Percentiles rank a stretch among this genome's conserved stretches.
These are phyloP conservation scores for Grantiella picta DNA, from an alignment of 2,113 vertebrate species.

Conservation along the genomic window DNA sequence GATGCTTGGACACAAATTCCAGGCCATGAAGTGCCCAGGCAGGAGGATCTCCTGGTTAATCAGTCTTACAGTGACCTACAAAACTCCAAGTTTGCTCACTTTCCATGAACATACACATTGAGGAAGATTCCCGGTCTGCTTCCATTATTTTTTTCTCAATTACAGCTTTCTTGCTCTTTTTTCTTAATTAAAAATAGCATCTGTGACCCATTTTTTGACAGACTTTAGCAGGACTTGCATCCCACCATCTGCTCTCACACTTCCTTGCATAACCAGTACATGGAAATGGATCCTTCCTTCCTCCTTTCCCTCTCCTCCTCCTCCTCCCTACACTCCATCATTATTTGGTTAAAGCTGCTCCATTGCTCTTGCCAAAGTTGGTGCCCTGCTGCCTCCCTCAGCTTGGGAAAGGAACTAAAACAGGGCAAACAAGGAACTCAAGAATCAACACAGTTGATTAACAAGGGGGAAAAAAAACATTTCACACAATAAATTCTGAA, in stretches of 20 bases:
- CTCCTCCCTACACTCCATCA: neutral
- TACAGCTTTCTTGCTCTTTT: conserved; percentile 43
- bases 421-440: neutral
- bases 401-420: conserved; percentile 15
- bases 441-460: neutral
- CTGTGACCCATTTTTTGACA: conserved; percentile 28
- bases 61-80: neutral
- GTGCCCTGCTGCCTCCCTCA: conserved; percentile 47
- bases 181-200: conserved; percentile 23
- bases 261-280: neutral
- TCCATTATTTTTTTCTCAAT: conserved; percentile 24
- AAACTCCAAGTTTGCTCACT: neutral
- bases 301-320: neutral
- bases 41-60: neutral
- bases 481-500: neutral
- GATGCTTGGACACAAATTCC: neutral
- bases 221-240: conserved; percentile 6
- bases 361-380: neutral
- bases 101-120: neutral
- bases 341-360: neutral
- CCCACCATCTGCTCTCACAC: conserved; percentile 38
- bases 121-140: neutral
- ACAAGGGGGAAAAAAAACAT: neutral
- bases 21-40: neutral
- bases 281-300: neutral